These are phyloP conservation scores for Sclerurus mexicanus DNA, from an alignment of 2,113 vertebrate species.

Conservation along the genomic window DNA sequence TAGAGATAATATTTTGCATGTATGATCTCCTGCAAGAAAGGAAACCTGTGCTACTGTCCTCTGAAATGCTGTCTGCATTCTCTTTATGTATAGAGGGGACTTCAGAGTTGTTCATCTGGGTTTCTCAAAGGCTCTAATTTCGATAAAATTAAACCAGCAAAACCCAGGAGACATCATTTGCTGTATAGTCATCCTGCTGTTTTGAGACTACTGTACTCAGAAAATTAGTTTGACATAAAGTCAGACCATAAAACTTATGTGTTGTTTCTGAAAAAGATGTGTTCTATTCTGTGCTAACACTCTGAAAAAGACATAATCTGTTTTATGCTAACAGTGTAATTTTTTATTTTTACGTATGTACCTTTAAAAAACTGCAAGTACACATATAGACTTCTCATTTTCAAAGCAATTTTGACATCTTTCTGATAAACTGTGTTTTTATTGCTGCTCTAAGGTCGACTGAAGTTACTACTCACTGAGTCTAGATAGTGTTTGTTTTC, in stretches of 20 bases:
- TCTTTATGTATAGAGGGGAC: neutral
- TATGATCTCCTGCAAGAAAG: neutral
- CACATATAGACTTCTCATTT: neutral
- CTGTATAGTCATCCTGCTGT: neutral
- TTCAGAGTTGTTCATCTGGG: neutral
- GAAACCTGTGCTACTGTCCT: neutral
- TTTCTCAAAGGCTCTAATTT: conserved; percentile 24
- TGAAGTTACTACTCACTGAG: neutral
- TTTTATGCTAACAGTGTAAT: neutral
- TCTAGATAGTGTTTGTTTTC: neutral
- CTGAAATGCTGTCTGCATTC: neutral
- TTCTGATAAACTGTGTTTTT: neutral
- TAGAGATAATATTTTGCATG: neutral
- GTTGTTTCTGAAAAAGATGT: conserved; percentile 9
- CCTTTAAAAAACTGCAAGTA: neutral
- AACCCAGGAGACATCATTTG: neutral
- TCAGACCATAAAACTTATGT: neutral
- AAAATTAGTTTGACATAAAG: conserved; percentile 43
- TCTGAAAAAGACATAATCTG: neutral
- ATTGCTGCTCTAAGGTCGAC: neutral
- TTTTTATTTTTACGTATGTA: conserved; percentile 9
- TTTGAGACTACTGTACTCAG: conserved; percentile 5
- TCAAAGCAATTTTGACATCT: neutral
- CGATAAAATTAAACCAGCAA: neutral
- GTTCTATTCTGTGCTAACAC: neutral